phyloP scores from a whole-genome alignment of 35 echinoderm and acorn worm species.

The Patiria miniata region DNA sequence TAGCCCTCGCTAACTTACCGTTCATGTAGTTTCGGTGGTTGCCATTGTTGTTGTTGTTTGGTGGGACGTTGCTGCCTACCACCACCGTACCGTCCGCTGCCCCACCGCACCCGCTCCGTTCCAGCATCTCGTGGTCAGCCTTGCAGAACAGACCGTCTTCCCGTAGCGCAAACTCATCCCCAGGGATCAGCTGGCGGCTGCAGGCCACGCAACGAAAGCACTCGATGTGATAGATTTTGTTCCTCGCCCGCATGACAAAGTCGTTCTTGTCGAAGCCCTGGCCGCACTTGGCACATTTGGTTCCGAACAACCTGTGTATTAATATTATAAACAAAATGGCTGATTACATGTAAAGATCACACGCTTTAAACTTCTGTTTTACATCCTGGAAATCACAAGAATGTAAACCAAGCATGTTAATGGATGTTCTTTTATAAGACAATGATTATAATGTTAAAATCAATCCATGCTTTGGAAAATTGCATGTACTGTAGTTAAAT shows the following conservation, averaged over 20 bases:
- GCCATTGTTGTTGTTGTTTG: slow-evolving; percentile 50
- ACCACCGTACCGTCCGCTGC: slow-evolving; percentile 38
- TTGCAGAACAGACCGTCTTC: slow-evolving; percentile 98
- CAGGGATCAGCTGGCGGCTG: slow-evolving; percentile 93
- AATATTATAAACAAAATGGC: background rate
- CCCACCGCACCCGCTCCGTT: slow-evolving; percentile 48
- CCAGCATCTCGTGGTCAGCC: slow-evolving; percentile 94
- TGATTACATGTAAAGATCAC: too few species aligned
- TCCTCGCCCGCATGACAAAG: slow-evolving; percentile 98
- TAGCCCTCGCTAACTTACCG: too few species aligned
- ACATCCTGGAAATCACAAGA: too few species aligned
- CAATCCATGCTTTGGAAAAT: too few species aligned
- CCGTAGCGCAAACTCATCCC: slow-evolving; percentile 96
- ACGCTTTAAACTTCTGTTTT: too few species aligned
- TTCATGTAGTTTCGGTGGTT: slow-evolving; percentile 78
- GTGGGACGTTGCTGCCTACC: slow-evolving; percentile 9
- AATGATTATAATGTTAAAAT: too few species aligned
- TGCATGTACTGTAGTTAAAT: too few species aligned
- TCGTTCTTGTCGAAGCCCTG: slow-evolving; percentile 99
- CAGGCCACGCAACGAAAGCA: slow-evolving; percentile 99
- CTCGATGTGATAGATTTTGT: slow-evolving; percentile 99
- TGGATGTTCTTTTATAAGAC: too few species aligned
- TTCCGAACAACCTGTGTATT: slow-evolving; percentile 89
- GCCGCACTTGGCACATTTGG: slow-evolving; percentile 98
- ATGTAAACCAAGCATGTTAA: too few species aligned